Evolutionary conservation across 2,113 vertebrate species (phyloP), one percentile per base, ranked within the genome.

Genomic region (Maccullochella peelii): DNA sequence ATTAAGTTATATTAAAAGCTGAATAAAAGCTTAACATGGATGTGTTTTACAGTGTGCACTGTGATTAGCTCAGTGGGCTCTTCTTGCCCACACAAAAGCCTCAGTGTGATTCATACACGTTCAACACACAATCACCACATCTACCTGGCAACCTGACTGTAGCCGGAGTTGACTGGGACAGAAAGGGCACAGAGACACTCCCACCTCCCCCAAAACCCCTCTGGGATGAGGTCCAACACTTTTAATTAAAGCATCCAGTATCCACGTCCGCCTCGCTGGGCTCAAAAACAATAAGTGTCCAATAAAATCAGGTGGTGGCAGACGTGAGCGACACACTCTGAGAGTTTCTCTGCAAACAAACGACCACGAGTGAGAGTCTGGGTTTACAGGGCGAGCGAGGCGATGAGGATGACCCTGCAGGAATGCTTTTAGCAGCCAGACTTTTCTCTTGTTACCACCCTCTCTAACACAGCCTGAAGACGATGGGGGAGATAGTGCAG

Each of bases 281-380:
- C 33, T 57, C 52, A 50, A n/a, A 73, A 70, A 88, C 71, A 87
- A 87, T 85, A 90, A 44, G 71, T 75, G 80, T 85, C 84, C 72
- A 90, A 79, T 91, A 88, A 90, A 82, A 79, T 81, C 47, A 58
- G 83, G 14, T 16, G 40, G 71, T 21, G 58, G 72, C 44, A 58
- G 55, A 74, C 36, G 23, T 18, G 27, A 71, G 33, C 10, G 8
- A 7, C 0, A 8, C 4, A 67, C 61, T 61, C 50, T 21, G 42
- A 75, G 71, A 71, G 59, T 73, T 76, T 44, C 78, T 84, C 57
- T 40, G 52, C 79, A 85, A 84, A 86, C 54, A 87, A 79, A 66
- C 8, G 7, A 6, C 4, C 18, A 0, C 1, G 15, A 77, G 33
- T 20, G 78, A 82, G 73, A 67, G 82, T 61, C 21, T 72, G 62